Evolutionary conservation across 2,113 vertebrate species (phyloP).

Genomic region (Pangasianodon gigas): DNA sequence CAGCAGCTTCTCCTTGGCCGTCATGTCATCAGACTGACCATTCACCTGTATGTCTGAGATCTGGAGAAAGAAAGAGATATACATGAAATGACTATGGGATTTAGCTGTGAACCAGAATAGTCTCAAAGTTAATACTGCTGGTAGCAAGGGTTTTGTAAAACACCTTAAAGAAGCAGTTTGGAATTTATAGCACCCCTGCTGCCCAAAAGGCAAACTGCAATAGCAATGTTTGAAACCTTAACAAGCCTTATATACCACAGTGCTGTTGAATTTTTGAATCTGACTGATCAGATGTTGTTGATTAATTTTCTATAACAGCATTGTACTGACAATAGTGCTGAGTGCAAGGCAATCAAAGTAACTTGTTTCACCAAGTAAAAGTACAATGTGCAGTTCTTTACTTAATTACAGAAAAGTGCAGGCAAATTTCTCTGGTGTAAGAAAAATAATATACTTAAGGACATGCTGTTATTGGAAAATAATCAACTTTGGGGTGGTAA

Average conservation of each 20-base stretch:
- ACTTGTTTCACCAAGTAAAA: not conserved
- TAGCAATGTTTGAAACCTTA: not conserved
- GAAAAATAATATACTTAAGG: not conserved
- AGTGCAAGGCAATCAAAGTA: not conserved
- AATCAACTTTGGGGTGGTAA: not conserved
- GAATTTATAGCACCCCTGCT: not conserved
- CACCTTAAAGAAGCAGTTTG: not conserved
- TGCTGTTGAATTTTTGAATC: not conserved
- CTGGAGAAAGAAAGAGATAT: slow-evolving; percentile 63
- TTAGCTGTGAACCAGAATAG: not conserved
- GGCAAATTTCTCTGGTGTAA: not conserved
- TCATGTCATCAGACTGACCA: slow-evolving; percentile 97
- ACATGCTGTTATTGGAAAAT: not conserved
- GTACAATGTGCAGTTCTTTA: not conserved
- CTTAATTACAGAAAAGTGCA: not conserved
- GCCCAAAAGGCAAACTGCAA: not conserved
- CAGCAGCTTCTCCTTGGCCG: slow-evolving; percentile 95
- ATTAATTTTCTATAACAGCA: not conserved
- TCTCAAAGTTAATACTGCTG: not conserved
- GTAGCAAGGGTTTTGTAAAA: not conserved
- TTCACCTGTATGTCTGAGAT: slow-evolving; percentile 98
- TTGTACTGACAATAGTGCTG: not conserved
- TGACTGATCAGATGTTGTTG: not conserved
- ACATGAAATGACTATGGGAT: not conserved
- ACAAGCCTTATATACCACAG: not conserved